A percentile compares a stretch with the other conserved stretches of the same genome.
Conservation (phyloP, 2,888 invertebrate species). For the Lydus trimaculatus region DNA sequence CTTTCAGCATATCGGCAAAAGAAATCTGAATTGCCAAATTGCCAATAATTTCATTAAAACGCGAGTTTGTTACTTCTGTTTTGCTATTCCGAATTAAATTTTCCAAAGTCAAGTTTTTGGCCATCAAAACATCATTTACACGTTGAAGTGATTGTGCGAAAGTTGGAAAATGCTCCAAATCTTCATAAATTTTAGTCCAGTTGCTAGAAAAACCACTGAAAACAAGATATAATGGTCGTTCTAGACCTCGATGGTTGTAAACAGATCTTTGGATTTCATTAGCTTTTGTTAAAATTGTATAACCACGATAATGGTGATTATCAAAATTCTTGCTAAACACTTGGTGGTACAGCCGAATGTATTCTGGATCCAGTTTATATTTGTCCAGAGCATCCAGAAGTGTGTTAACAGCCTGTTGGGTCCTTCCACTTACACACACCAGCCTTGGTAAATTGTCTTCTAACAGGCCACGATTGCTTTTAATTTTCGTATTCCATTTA, state of each 20-base stretch:
- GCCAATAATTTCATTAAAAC: conserved; percentile 25
- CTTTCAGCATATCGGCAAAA: conserved; percentile 61
- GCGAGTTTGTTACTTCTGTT: background rate
- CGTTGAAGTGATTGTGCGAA: conserved; percentile 74
- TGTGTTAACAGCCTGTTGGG: conserved; percentile 47
- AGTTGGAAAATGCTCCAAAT: conserved; percentile 75
- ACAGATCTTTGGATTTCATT: background rate
- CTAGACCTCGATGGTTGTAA: background rate
- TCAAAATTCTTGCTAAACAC: conserved; percentile 14
- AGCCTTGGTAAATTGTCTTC: conserved; percentile 74
- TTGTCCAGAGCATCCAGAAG: conserved; percentile 14
- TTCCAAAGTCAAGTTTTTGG: conserved; percentile 16
- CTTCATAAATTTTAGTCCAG: conserved; percentile 84
- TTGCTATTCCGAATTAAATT: background rate
- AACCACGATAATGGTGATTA: conserved; percentile 18
- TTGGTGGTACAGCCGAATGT: conserved; percentile 19
- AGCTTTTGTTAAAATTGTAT: background rate
- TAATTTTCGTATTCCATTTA: conserved; percentile 66
- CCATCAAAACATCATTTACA: background rate
- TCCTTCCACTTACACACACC: conserved; percentile 78
- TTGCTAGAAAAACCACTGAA: conserved; percentile 94
- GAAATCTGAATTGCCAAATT: conserved; percentile 66
- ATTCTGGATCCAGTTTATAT: conserved; percentile 15
- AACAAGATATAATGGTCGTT: conserved; percentile 62
- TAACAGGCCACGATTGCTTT: conserved; percentile 68